These are phyloP conservation scores for Blomia tropicalis DNA, from an alignment of 2,888 invertebrate species.

Conservation along the genomic window DNA sequence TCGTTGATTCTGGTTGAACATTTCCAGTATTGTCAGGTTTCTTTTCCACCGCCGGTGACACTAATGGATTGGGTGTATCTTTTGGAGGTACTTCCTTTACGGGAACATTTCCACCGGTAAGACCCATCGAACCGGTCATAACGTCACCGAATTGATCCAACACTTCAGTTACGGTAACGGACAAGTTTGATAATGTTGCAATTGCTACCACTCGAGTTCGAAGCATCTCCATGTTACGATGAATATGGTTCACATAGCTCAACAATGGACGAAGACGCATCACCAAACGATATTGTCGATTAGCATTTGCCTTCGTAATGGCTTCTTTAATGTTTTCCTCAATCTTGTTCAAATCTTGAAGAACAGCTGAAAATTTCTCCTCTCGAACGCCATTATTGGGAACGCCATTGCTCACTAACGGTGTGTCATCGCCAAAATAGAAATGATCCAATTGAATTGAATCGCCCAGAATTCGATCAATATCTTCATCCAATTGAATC, in stretches of 20 bases:
- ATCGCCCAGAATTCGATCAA: not conserved
- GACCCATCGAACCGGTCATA: conserved; percentile 9
- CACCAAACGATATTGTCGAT: conserved; percentile 17
- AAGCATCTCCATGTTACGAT: conserved; percentile 14
- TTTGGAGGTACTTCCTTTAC: not conserved
- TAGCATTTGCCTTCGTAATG: conserved; percentile 13
- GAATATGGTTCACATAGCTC: conserved; percentile 12
- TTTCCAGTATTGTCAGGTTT: not conserved
- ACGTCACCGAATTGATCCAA: conserved; percentile 19
- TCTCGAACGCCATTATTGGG: conserved; percentile 2
- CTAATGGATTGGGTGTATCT: not conserved
- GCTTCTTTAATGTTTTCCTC: conserved; percentile 19
- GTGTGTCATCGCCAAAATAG: not conserved
- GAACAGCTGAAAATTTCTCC: conserved; percentile 19
- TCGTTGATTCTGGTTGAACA: not conserved
- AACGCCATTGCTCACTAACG: not conserved
- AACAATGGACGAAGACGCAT: conserved; percentile 15
- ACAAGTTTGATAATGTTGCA: conserved; percentile 9
- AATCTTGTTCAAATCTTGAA: conserved; percentile 18
- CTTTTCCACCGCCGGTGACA: not conserved
- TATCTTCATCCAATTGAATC: conserved; percentile 15
- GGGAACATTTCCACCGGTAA: not conserved
- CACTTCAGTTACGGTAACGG: conserved; percentile 19
- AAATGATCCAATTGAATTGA: not conserved
- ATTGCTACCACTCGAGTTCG: conserved; percentile 16